These are phyloP conservation scores for Bufo gargarizans DNA, from an alignment of 2,113 vertebrate species.

Conservation along the genomic window DNA sequence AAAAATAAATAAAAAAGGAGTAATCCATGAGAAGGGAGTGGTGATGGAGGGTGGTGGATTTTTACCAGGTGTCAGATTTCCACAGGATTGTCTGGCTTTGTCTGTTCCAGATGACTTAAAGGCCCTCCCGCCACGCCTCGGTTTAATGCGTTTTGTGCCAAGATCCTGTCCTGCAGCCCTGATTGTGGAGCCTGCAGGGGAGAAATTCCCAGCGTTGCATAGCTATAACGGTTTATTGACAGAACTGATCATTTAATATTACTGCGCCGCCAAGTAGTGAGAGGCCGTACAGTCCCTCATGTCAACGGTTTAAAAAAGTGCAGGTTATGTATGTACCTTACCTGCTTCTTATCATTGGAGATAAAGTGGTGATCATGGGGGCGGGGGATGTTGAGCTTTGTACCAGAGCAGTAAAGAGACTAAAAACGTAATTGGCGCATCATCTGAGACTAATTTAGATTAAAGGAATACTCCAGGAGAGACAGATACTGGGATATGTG, in stretches of 20 bases:
- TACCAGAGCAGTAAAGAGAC: too few relatives aligned
- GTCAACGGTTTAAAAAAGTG: too few relatives aligned
- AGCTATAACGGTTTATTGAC: slow-evolving; percentile 11
- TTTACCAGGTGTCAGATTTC: slow-evolving; percentile 34
- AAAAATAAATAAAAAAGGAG: not conserved
- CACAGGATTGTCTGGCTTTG: slow-evolving; percentile 13
- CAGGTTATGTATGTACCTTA: too few relatives aligned
- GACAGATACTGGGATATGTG: too few relatives aligned
- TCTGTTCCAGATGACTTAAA: slow-evolving; percentile 11
- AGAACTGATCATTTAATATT: not conserved
- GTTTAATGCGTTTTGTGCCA: not conserved
- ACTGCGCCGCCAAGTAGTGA: not conserved
- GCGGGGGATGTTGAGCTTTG: too few relatives aligned
- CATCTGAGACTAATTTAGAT: too few relatives aligned
- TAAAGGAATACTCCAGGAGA: too few relatives aligned
- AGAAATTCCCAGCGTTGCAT: not conserved
- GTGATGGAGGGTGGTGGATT: slow-evolving; percentile 18
- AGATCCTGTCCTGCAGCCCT: slow-evolving; percentile 8
- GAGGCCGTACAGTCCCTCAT: not conserved
- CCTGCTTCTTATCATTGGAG: too few relatives aligned
- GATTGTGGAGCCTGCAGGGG: slow-evolving; percentile 18
- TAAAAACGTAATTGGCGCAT: too few relatives aligned
- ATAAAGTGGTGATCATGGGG: too few relatives aligned
- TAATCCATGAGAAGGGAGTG: slow-evolving; percentile 33
- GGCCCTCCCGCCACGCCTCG: slow-evolving; percentile 15